Base-by-base conservation (phyloP, 2,888 invertebrate species). In the Drosophila borborema region DNA sequence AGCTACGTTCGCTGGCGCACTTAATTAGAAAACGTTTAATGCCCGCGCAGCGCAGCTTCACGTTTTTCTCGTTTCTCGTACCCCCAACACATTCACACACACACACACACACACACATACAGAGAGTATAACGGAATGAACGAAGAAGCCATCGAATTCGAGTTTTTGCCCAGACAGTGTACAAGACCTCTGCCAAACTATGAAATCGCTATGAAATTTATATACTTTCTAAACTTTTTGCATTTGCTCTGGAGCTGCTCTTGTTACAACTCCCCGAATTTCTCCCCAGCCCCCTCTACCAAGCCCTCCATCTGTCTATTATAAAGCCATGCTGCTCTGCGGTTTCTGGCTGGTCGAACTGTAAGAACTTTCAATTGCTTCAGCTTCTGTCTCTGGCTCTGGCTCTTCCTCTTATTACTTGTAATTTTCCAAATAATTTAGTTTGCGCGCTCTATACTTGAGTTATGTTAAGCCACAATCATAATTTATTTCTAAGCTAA, bases 21-120 rank as follows among this genome's bases (percentile, higher is more conserved):
- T 87, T 87, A 87, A 87, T 87, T 87, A 87, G 88, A 87, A 87
- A 87, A 81, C 86, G 88, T 87, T 87, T 86, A 87, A 88, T 82
- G 84, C 86, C 72, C 49, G 49, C 49, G 74, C 49, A 55, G 48
- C 23, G 28, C 48, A 70, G 51, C 63, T 71, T 63, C 67, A 65
- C 72, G 69, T 23, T 20, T 20, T 20, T 14, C 8, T 71, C 72
- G 16, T 16, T 5, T 14, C 14, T 38, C 38, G 5, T 38, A 2
- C 38, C 6, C 16, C 38, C 14, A 1, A 5, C 38, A 16, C 38
- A 14, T 0, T 1, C 10, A 72, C 23, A 5, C 28, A 5, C 28
- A 28, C 23, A 23, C 23, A 23, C 23, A 23, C 23, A 23, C 23
- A 23, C 23, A 23, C 23, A 23, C 23, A 20, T 2, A 20, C 20